Base-by-base conservation (phyloP, 2,113 vertebrate species). In the Bolborhynchus lineola region DNA sequence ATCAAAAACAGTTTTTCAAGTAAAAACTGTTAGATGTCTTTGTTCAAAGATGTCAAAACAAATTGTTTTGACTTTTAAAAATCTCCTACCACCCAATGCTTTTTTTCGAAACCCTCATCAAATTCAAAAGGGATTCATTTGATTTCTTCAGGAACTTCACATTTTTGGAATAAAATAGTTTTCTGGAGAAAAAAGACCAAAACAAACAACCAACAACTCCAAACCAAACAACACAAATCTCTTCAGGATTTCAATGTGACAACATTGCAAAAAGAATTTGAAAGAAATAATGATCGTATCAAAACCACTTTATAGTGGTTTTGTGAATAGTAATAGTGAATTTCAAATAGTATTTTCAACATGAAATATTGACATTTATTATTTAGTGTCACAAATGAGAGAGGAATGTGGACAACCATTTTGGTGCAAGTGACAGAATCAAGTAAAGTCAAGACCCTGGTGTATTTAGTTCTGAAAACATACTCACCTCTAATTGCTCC, bases 11-110 rank as follows among this genome's bases (percentile, higher is more conserved):
- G 18, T 82, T 95, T 93, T 94, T 85, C 62, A 85, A 92, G 71
- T 3, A 82, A 92, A 95, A 82, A 1, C 31, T 59, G 89, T 82
- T 91, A 84, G 89, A 87, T 71, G 11, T 47, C 53, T 89, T 82
- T 91, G 55, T 89, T 85, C 85, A 69, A 87, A 79, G n/a, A 90
- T 77, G 75, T 90, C 78, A 88, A 85, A 91, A 90, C 65, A 90
- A 85, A 80, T 92, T 65, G 44, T 69, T 91, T 44, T 42, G 50
- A 11, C 31, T 93, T 93, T 95, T 94, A 57, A 92, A 72, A 76
- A 72, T 72, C 23, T 86, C 86, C 59, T 93, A 5, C 72, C 53
- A 55, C 67, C 37, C 53, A 79, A 39, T 63, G 21, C 11, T 94
- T 89, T 91, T 82, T 62, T 31, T 17, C 21, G 70, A 77, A 89